A percentile compares a stretch with the other conserved stretches of the same genome.
Conservation (phyloP, 2,113 vertebrate genomes). For the Trachemys scripta region DNA sequence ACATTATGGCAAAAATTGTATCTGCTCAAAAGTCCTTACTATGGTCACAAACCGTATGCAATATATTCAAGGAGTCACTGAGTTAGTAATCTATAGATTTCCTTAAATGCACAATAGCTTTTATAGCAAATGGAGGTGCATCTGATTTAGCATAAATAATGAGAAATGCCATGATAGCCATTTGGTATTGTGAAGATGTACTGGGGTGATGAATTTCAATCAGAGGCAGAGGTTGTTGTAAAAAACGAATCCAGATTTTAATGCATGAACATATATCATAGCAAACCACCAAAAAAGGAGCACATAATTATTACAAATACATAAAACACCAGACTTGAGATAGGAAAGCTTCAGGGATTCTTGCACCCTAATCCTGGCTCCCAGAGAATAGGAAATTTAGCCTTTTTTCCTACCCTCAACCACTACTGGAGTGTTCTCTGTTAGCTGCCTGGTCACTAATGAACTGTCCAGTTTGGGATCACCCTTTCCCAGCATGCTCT, state of each 20-base stretch:
- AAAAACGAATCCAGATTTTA: not conserved
- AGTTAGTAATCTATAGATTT: fast-evolving
- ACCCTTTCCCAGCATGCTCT: not conserved
- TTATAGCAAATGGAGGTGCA: fast-evolving
- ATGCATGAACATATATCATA: not conserved
- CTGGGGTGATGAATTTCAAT: not conserved
- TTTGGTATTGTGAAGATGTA: not conserved
- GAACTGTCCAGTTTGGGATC: not conserved
- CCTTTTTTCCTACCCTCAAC: not conserved
- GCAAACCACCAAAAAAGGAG: fast-evolving
- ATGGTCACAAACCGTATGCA: not conserved
- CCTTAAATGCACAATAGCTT: fast-evolving
- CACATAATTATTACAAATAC: not conserved
- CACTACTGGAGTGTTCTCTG: not conserved
- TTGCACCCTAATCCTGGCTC: fast-evolving
- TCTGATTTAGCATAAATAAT: not conserved
- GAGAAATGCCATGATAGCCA: not conserved
- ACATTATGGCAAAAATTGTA: no score
- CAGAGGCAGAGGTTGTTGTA: not conserved
- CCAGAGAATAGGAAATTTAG: fast-evolving
- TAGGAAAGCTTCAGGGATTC: not conserved
- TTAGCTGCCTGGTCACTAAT: fast-evolving
- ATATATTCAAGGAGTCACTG: fast-evolving
- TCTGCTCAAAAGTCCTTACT: not conserved
- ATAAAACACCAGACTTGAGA: not conserved